A percentile compares a stretch with the other conserved stretches of the same genome.
Evolutionary conservation across 2,113 vertebrate genomes (phyloP).

Genomic region (Myotis yumanensis): DNA sequence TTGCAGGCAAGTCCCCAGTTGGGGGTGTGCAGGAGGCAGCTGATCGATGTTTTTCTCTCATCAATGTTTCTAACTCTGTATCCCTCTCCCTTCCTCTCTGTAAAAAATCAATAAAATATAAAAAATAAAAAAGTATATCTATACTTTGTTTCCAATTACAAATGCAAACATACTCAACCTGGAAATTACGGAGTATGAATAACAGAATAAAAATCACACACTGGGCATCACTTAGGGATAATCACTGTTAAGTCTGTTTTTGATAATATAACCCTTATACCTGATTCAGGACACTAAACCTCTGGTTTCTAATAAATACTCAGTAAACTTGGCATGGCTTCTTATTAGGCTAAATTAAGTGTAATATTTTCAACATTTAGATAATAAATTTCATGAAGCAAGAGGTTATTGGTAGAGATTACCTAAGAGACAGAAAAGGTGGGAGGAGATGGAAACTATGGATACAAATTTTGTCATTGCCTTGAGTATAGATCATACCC

Average conservation of each 20-base stretch:
- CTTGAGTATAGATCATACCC: neutral
- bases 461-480: neutral
- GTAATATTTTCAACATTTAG: conserved; percentile 18
- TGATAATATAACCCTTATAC: neutral
- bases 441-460: neutral
- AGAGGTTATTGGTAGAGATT: conserved; percentile 5
- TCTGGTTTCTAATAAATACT: neutral
- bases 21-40: no score
- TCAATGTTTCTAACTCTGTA: no score
- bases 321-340: neutral
- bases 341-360: neutral
- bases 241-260: neutral
- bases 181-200: neutral
- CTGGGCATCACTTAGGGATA: neutral
- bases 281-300: neutral
- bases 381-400: neutral
- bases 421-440: neutral
- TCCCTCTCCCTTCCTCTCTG: no score
- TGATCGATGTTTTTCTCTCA: no score
- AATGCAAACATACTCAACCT: neutral
- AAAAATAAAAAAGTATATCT: neutral
- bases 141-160: neutral
- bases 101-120: neutral
- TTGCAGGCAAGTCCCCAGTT: no score
- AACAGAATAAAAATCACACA: conserved; percentile 18